Base-by-base conservation (phyloP, 2,888 invertebrate species). In the Sipunculus nudus region DNA sequence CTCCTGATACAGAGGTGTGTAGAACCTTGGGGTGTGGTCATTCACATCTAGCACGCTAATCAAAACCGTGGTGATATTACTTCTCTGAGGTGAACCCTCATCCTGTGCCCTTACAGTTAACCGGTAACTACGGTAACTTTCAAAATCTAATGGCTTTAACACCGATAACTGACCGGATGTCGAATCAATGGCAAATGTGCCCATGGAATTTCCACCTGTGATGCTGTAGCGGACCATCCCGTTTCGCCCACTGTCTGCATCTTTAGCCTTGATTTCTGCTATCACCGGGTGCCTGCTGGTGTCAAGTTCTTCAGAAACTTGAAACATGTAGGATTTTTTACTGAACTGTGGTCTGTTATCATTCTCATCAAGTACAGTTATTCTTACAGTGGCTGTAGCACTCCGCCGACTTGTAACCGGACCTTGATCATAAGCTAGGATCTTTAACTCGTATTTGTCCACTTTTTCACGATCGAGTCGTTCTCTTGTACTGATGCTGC, bases 301-400 rank as follows among this genome's bases (percentile, higher is more conserved):
- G 82, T 92, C 92, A 71, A 93, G 89, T 83, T 97, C 94, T 84
- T 98, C 98, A 3, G 91, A 90, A 4, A 84, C 78, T 48, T 90
- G 89, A 0, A 94, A 91, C 0, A 92, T 91, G 83, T 96, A 96
- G 0, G 93, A 92, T 19, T 49, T 88, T 83, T 94, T 93, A 49
- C 91, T 90, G 84, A 97, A 97, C 1, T 89, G 87, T 0, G 97
- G 97, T 4, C 92, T 89, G 81, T 98, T 97, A 79, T 99, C 98
- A 79, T 99, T 99, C 0, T 96, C 94, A 80, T 99, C 99, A 0
- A 92, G 91, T 0, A 99, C 90, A 0, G 93, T 91, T 71, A 99
- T 93, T 81, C 96, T 96, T 0, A 98, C 92, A 75, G 91, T 92
- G 0, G 95, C 92, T 78, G 90, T 92, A 63, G 94, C 91, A 0